Conservation (phyloP, 1,140 invertebrate species). For the Apis mellifera region DNA sequence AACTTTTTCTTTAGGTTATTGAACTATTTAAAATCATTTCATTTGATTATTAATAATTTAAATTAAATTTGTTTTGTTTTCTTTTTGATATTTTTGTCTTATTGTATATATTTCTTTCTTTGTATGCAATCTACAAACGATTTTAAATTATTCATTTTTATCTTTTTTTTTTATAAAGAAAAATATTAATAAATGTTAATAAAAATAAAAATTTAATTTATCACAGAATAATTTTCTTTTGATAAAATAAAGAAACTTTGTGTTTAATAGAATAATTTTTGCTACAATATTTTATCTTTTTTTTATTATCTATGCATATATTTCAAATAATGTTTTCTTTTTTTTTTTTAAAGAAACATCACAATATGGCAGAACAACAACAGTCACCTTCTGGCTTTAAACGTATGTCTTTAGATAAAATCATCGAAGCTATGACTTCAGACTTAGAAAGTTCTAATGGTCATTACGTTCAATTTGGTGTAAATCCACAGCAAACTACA, state of each 20-base stretch:
- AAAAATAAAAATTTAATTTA: not conserved
- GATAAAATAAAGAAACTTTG: not conserved
- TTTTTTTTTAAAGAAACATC: conserved; percentile 48
- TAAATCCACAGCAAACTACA: conserved; percentile 76
- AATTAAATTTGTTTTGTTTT: not conserved
- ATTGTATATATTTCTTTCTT: not conserved
- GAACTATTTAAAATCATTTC: conserved; percentile 17
- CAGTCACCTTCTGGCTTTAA: conserved; percentile 72
- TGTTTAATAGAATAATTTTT: not conserved
- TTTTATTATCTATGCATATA: not conserved
- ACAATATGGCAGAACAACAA: conserved; percentile 73
- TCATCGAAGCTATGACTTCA: conserved; percentile 84
- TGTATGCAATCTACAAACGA: not conserved
- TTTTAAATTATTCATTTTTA: conserved; percentile 8
- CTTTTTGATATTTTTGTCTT: not conserved
- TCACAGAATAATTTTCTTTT: not conserved
- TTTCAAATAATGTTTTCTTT: not conserved
- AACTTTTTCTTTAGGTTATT: conserved; percentile 62
- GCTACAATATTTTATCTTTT: not conserved
- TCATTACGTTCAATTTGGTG: conserved; percentile 83
- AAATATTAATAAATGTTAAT: no score
- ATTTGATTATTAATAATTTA: not conserved
- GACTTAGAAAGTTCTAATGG: conserved; percentile 83
- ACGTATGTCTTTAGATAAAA: conserved; percentile 82
- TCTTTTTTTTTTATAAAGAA: conserved; percentile 11